These are phyloP conservation scores for Hippocampus guttulatus DNA, from an alignment of 2,113 vertebrate genomes.

Conservation along the genomic window DNA sequence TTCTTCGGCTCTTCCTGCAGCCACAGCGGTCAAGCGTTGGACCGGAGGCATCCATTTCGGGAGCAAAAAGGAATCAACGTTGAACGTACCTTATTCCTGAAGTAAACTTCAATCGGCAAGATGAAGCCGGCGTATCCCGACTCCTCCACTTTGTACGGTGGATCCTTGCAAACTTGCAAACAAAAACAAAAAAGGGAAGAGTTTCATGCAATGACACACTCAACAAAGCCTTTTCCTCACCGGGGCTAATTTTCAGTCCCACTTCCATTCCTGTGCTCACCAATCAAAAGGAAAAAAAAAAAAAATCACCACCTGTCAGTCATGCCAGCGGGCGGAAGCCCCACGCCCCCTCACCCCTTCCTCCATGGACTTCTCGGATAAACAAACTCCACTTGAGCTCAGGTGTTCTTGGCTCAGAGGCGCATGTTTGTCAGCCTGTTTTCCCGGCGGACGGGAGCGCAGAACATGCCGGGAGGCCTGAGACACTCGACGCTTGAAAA, in stretches of 20 bases:
- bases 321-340: slow-evolving; percentile 9
- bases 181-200: neutral
- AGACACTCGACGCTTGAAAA: neutral
- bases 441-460: neutral
- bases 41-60: neutral
- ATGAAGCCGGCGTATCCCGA: slow-evolving; percentile 98
- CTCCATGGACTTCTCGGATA: slow-evolving; percentile 50
- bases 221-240: slow-evolving; percentile 21
- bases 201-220: neutral
- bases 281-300: slow-evolving; percentile 4
- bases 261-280: slow-evolving; percentile 14
- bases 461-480: neutral
- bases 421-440: neutral
- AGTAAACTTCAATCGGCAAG: slow-evolving; percentile 98
- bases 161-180: slow-evolving; percentile 93
- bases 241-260: slow-evolving; percentile 54
- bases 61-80: neutral
- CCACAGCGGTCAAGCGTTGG: neutral
- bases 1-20: slow-evolving; percentile 94
- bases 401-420: slow-evolving; percentile 50
- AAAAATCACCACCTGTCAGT: neutral
- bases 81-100: slow-evolving; percentile 90
- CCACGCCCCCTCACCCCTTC: neutral
- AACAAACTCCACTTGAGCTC: slow-evolving; percentile 48
- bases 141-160: slow-evolving; percentile 97